Base-by-base conservation (phyloP, 1,140 invertebrate species). In the Drosophila elegans region DNA sequence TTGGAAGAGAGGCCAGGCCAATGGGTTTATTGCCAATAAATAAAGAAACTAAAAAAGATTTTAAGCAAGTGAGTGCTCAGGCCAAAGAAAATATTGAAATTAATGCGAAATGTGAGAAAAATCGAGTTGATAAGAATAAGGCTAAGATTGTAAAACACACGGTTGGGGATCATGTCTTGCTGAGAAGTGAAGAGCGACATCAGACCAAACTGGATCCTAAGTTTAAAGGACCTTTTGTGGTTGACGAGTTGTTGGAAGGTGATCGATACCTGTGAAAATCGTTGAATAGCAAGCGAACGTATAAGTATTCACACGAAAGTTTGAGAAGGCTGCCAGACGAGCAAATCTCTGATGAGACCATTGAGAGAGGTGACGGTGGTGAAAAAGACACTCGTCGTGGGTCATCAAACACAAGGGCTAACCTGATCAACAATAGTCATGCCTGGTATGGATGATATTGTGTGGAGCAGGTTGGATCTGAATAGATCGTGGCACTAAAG, bases 121-220 rank as follows among this genome's bases (percentile, higher is more conserved):
- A 2, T 2, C 12, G 21, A 27, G 45, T 46, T 6, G 45, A 46
- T 27, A 46, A 46, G 12, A 46, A 27, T 25, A 11, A 46, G 25
- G 11, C 25, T 2, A 5, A 12, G 9, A 2, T 46, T 1, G 21
- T 46, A 12, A 12, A 44, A 5, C 5, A 46, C 25, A 12, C 27
- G 11, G 11, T 46, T 27, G 45, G 11, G 3, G 45, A 46, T 46
- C 45, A 46, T 27, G 21, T 46, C 4, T 27, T 46, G 1, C 11
- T 46, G 2, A 46, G 25, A 27, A 46, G 12, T 3, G 5, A 51
- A 9, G 46, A 51, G 13, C 10, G 34, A 3, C 34, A 51, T 25
- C 13, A 61, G 16, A 52, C 34, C 5, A 61, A 61, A n/a, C 29
- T 61, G 12, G 13, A 61, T 11, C 56, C 21, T 16, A 39, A 61